These are phyloP conservation scores for Huso huso DNA, from an alignment of 2,797 vertebrate species.

Conservation along the genomic window DNA sequence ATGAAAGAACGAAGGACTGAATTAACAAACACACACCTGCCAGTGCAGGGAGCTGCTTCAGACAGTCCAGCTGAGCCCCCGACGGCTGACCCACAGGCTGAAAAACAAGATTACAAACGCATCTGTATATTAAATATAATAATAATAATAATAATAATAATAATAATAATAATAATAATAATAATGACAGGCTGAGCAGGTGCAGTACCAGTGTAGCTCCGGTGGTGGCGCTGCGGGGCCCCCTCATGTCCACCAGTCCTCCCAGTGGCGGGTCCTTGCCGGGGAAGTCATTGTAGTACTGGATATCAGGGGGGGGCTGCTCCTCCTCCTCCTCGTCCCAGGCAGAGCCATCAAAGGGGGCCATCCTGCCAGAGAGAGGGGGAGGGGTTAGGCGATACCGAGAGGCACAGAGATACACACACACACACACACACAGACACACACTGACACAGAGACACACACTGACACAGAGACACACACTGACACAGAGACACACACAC, in stretches of 20 bases:
- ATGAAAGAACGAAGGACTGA: not conserved
- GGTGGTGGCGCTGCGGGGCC: conserved; percentile 48
- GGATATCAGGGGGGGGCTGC: conserved; percentile 73
- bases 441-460: not conserved
- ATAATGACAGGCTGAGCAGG: too few relatives aligned
- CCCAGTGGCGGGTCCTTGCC: conserved; percentile 93
- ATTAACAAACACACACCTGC: conserved; percentile 47
- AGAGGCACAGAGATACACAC: not conserved
- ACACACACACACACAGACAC: not conserved
- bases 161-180: too few relatives aligned
- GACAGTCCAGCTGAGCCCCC: conserved; percentile 47
- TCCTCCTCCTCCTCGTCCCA: conserved; percentile 96
- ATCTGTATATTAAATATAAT: too few relatives aligned
- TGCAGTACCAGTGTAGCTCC: conserved; percentile 73
- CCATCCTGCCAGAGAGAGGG: conserved; percentile 67
- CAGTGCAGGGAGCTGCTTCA: conserved; percentile 65
- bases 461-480: too few relatives aligned
- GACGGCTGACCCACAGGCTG: conserved; percentile 63
- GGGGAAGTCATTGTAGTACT: conserved; percentile 95
- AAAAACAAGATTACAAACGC: conserved; percentile 9
- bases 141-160: too few relatives aligned
- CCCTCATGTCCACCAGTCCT: conserved; percentile 86
- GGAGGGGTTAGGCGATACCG: not conserved
- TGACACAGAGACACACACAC: too few relatives aligned
- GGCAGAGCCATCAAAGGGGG: conserved; percentile 89